Conservation (phyloP, 2,888 invertebrate genomes). For the Dryococelus australis region DNA sequence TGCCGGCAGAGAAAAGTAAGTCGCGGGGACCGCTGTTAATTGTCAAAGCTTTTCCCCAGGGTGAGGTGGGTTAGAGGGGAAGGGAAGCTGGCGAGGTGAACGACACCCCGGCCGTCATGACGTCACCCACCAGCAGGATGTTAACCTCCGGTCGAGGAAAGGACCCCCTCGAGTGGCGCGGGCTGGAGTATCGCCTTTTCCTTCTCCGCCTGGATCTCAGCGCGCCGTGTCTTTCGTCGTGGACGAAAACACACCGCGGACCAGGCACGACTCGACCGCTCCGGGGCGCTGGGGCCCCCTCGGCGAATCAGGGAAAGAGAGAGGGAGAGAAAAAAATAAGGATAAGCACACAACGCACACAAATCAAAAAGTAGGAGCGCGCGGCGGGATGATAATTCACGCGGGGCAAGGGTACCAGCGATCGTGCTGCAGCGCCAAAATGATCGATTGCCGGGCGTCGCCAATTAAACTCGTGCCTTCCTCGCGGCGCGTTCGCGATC, state of each 20-base stretch:
- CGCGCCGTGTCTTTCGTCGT: not conserved
- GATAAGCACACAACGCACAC: not conserved
- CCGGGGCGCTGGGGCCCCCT: not conserved
- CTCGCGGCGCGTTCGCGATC: not conserved
- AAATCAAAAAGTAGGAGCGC: not conserved
- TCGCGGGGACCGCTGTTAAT: too few species aligned
- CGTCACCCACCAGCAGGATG: not conserved
- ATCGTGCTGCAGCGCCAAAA: not conserved
- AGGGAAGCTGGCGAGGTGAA: not conserved
- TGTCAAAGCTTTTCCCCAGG: too few species aligned
- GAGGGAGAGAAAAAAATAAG: not conserved
- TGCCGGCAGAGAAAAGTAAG: too few species aligned
- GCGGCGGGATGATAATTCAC: not conserved
- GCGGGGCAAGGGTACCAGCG: not conserved
- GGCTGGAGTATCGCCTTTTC: too few species aligned
- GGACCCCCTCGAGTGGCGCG: too few species aligned
- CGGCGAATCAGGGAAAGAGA: not conserved
- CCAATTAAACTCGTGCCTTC: slow-evolving; percentile 10
- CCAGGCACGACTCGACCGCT: not conserved
- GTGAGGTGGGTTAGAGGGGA: too few species aligned
- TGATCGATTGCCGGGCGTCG: slow-evolving; percentile 2
- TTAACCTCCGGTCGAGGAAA: not conserved
- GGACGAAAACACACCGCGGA: not conserved
- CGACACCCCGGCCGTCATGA: not conserved
- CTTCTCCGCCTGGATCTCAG: not conserved